Conservation (phyloP, 2,113 vertebrate genomes). For the Anolis sagrei region DNA sequence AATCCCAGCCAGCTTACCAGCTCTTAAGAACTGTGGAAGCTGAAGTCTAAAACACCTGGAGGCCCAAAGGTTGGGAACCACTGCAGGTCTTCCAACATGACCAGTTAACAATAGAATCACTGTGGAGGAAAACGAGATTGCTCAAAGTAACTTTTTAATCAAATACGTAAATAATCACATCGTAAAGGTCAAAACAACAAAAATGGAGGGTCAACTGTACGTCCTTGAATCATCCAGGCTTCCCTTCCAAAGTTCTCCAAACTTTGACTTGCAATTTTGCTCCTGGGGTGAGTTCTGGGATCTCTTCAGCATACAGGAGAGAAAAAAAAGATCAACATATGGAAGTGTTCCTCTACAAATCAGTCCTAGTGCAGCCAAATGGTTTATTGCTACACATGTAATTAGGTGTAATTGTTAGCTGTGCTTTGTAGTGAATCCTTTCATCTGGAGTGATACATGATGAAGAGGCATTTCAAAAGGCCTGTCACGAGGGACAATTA, state of each 20-base stretch:
- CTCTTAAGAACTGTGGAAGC: too few relatives aligned
- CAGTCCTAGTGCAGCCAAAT: not conserved
- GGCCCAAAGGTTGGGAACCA: not conserved
- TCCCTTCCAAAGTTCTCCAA: too few relatives aligned
- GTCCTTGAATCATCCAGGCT: too few relatives aligned
- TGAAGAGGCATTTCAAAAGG: not conserved
- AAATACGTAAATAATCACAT: too few relatives aligned
- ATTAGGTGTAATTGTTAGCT: slow-evolving; percentile 23
- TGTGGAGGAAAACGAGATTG: too few relatives aligned
- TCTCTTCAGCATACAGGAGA: not conserved
- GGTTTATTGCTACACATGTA: slow-evolving; percentile 7
- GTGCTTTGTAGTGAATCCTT: slow-evolving; percentile 20
- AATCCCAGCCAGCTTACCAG: too few relatives aligned
- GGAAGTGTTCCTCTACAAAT: slow-evolving; percentile 9
- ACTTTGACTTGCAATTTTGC: too few relatives aligned
- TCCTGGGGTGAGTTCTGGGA: not conserved
- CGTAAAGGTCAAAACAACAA: too few relatives aligned
- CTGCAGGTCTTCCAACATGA: not conserved
- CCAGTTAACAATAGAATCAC: too few relatives aligned
- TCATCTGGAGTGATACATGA: slow-evolving; percentile 30
- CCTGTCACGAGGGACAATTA: not conserved
- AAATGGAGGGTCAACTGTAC: too few relatives aligned
- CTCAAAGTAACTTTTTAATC: too few relatives aligned
- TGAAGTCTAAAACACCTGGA: not conserved
- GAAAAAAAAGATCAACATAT: not conserved